Conservation (phyloP, 2,113 vertebrate genomes). For the Sporophila hypoxantha region DNA sequence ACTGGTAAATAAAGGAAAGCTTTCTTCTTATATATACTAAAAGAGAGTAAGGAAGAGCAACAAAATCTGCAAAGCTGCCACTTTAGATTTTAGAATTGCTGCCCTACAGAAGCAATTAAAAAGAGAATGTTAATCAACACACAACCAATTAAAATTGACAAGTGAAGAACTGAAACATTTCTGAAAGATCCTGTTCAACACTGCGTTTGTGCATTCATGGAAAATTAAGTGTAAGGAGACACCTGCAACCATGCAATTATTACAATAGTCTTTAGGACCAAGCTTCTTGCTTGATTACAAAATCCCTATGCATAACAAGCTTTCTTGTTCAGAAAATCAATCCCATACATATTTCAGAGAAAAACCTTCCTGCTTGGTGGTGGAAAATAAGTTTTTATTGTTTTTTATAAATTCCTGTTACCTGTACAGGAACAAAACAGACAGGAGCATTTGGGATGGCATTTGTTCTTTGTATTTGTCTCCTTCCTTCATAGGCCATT, state of each 20-base stretch:
- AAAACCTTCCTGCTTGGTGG: background rate
- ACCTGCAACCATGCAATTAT: constrained; percentile 10
- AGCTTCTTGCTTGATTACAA: background rate
- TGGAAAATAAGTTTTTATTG: background rate
- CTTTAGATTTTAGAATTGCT: background rate
- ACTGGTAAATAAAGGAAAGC: background rate
- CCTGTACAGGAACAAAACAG: background rate
- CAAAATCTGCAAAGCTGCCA: background rate
- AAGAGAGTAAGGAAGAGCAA: background rate
- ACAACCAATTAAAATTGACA: background rate
- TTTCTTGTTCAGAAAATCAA: constrained; percentile 3
- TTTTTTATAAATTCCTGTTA: background rate
- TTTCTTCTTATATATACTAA: background rate
- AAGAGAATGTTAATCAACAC: background rate
- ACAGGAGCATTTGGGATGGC: background rate
- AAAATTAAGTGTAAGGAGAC: background rate
- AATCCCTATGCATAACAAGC: background rate
- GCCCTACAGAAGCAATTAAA: background rate
- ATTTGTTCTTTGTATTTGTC: background rate
- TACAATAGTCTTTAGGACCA: background rate
- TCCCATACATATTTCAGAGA: background rate
- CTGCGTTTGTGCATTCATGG: background rate
- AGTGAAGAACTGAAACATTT: background rate
- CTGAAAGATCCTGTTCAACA: background rate
- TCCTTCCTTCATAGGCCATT: background rate